Evolutionary conservation across 2,113 vertebrate genomes (phyloP).

Genomic region (Scortum barcoo): DNA sequence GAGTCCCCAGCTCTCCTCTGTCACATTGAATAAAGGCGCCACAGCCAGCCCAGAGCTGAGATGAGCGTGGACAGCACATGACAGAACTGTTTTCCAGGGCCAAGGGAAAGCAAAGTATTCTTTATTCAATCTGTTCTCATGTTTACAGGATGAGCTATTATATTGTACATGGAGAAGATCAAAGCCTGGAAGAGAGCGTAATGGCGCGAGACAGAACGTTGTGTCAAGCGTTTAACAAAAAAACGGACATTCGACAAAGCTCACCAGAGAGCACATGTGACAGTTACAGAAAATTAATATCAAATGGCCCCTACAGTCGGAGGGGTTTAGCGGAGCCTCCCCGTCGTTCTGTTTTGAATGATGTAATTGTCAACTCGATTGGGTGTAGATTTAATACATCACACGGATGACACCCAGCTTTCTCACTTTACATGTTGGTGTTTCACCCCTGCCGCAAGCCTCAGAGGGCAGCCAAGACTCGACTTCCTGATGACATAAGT

Average conservation of each 20-base stretch:
- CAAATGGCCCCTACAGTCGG: slow-evolving; percentile 26
- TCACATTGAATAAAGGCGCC: slow-evolving; percentile 84
- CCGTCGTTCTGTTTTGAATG: slow-evolving; percentile 50
- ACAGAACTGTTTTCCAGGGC: slow-evolving; percentile 82
- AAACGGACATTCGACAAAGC: slow-evolving; percentile 38
- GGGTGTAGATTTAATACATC: slow-evolving; percentile 45
- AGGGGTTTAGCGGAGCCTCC: slow-evolving; percentile 26
- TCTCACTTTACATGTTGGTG: slow-evolving; percentile 54
- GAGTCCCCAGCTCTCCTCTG: slow-evolving; percentile 85
- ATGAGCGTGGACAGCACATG: slow-evolving; percentile 84
- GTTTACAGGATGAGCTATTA: slow-evolving; percentile 82
- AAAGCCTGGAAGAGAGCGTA: slow-evolving; percentile 47
- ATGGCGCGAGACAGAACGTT: slow-evolving; percentile 34
- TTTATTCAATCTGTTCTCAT: slow-evolving; percentile 84
- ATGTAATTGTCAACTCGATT: slow-evolving; percentile 63
- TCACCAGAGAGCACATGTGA: slow-evolving; percentile 26
- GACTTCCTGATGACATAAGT: slow-evolving; percentile 45
- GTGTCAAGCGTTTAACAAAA: slow-evolving; percentile 41
- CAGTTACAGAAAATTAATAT: slow-evolving; percentile 49
- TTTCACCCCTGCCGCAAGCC: slow-evolving; percentile 12
- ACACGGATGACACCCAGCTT: slow-evolving; percentile 43
- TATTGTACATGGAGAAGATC: slow-evolving; percentile 68
- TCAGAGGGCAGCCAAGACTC: slow-evolving; percentile 26
- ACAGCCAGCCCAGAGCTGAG: slow-evolving; percentile 67
- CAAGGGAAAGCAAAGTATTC: slow-evolving; percentile 80